phyloP scores from a whole-genome alignment of 2,797 vertebrate genomes.

The Erpetoichthys calabaricus region DNA sequence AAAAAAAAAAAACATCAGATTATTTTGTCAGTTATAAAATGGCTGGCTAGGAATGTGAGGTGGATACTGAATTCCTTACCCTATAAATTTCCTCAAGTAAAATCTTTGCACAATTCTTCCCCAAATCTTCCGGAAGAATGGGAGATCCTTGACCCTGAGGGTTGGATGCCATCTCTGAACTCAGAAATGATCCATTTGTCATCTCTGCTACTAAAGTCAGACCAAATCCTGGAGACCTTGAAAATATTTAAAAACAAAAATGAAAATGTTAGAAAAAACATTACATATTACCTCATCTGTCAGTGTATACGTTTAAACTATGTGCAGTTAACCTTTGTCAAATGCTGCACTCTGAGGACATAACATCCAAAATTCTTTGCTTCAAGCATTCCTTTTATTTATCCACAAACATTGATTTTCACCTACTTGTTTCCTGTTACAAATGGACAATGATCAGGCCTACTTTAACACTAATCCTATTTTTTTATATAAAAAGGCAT shows the following conservation, averaged over 20 bases:
- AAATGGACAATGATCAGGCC: too few species aligned
- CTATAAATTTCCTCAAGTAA: constrained; percentile 83
- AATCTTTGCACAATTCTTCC: constrained; percentile 71
- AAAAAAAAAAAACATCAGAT: too few species aligned
- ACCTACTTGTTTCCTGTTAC: too few species aligned
- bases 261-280: too few species aligned
- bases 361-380: too few species aligned
- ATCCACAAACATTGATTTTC: too few species aligned
- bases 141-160: constrained; percentile 74
- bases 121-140: constrained; percentile 79
- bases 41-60: neutral
- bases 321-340: too few species aligned
- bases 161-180: constrained; percentile 78
- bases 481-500: too few species aligned
- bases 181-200: constrained; percentile 64
- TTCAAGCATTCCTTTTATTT: too few species aligned
- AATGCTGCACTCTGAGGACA: too few species aligned
- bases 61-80: constrained; percentile 45
- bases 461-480: too few species aligned
- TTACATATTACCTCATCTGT: neutral
- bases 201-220: constrained; percentile 83
- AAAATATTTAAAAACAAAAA: neutral
- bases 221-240: constrained; percentile 89
- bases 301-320: neutral
- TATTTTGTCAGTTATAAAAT: too few species aligned